Percentiles rank a stretch among this genome's conserved stretches.
Conservation (phyloP, 1,140 invertebrate species). For the Zaprionus africanus region DNA sequence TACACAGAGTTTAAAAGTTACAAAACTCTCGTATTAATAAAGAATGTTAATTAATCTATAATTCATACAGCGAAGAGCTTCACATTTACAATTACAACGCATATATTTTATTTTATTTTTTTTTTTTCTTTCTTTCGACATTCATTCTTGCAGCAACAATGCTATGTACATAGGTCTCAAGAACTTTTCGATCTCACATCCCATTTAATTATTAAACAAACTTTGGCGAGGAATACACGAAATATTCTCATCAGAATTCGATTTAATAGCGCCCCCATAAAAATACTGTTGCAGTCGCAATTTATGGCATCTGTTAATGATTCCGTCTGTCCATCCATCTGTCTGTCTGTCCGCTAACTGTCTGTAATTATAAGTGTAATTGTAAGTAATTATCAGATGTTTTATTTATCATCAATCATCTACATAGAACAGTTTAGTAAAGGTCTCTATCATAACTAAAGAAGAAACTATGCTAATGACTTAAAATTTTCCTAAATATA, state of each 20-base stretch:
- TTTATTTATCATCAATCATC: slow-evolving; percentile 1
- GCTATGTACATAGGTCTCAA: not conserved
- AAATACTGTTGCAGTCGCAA: not conserved
- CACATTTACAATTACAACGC: no score
- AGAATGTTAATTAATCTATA: no score
- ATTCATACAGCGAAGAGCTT: no score
- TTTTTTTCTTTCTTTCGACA: not conserved
- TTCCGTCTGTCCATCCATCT: not conserved
- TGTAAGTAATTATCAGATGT: slow-evolving; percentile 2
- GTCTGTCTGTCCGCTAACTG: not conserved
- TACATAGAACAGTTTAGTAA: not conserved
- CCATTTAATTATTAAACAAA: slow-evolving; percentile 6
- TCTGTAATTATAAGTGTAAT: slow-evolving; percentile 10
- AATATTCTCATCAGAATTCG: slow-evolving; percentile 1
- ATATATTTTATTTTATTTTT: not conserved
- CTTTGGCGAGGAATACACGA: not conserved
- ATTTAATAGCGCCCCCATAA: not conserved
- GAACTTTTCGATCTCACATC: not conserved
- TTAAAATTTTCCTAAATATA: not conserved
- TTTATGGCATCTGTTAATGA: slow-evolving; percentile 9
- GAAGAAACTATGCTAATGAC: not conserved
- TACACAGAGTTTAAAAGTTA: no score
- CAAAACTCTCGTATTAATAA: no score
- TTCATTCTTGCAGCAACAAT: not conserved
- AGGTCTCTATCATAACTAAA: not conserved